A percentile compares a stretch with the other conserved stretches of the same genome.
Evolutionary conservation across 2,888 invertebrate genomes (phyloP).

Genomic region (Melipona beecheii): DNA sequence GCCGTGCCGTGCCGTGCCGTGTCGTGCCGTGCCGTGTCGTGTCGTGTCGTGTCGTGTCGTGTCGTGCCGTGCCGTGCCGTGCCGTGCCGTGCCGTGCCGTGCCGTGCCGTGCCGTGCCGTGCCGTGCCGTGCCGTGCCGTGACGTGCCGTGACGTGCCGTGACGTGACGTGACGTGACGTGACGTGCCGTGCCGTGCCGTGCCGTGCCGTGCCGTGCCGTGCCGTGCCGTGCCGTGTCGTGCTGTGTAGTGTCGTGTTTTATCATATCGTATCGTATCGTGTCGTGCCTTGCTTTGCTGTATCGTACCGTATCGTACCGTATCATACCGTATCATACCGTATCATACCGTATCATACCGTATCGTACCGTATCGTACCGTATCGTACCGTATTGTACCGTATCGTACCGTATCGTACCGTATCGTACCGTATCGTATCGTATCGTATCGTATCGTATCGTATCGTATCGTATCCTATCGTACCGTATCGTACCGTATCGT

Average conservation of each 20-base stretch:
- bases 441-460: conserved; percentile 12
- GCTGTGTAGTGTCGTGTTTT: no score
- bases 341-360: conserved; percentile 16
- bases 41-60: conserved; percentile 23
- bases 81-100: conserved; percentile 29
- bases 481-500: conserved; percentile 20
- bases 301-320: conserved; percentile 12
- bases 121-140: conserved; percentile 24
- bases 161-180: no score
- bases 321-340: conserved; percentile 19
- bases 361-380: conserved; percentile 42
- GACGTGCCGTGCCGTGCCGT: no score
- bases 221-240: no score
- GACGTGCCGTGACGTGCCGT: conserved; percentile 28
- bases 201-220: no score
- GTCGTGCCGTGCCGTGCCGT: conserved; percentile 30
- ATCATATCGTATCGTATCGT: conserved; percentile 7
- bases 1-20: conserved; percentile 17
- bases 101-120: conserved; percentile 17
- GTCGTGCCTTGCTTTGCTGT: no score
- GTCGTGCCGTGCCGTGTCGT: conserved; percentile 19
- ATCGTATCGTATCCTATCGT: conserved; percentile 12
- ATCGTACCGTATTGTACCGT: neutral
- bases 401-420: no score
- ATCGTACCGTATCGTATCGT: no score